Evolutionary conservation across 1,140 invertebrate genomes (phyloP).

Genomic region (Drosophila fuyamai): DNA sequence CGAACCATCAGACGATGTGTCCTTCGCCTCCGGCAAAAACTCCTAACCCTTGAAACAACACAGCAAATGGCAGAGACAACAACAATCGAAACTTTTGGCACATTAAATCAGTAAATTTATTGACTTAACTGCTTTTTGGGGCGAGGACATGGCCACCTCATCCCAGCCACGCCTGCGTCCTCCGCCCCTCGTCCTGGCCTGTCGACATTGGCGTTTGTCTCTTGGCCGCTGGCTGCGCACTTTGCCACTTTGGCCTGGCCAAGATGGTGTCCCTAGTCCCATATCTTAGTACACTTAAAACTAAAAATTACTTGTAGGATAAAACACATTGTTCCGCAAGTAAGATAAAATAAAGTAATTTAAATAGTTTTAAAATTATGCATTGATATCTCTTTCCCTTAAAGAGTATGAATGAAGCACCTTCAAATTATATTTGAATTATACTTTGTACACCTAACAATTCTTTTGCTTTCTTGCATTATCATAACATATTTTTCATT

Average conservation of each 20-base stretch:
- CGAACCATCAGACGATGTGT: constrained; percentile 24
- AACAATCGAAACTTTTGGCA: constrained; percentile 81
- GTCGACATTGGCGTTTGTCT: constrained; percentile 55
- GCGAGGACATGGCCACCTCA: constrained; percentile 38
- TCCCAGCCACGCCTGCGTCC: constrained; percentile 24
- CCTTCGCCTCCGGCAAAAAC: constrained; percentile 23
- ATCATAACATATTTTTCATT: neutral
- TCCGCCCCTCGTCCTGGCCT: constrained; percentile 25
- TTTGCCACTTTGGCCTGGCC: constrained; percentile 59
- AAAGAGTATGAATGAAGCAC: too few relatives aligned
- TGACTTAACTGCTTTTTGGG: constrained; percentile 76
- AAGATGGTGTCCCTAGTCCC: constrained; percentile 28
- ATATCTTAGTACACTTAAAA: constrained; percentile 1
- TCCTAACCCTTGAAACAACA: constrained; percentile 64
- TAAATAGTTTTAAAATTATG: too few relatives aligned
- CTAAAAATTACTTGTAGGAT: too few relatives aligned
- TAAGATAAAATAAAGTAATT: too few relatives aligned
- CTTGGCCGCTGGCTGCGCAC: constrained; percentile 58
- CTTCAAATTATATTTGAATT: too few relatives aligned
- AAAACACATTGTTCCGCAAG: too few relatives aligned
- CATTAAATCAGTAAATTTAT: constrained; percentile 83
- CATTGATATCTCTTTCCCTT: too few relatives aligned
- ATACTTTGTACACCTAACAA: too few relatives aligned
- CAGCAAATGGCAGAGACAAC: constrained; percentile 45
- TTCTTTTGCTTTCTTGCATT: too few relatives aligned